Percentiles rank a stretch among this genome's conserved stretches.
These are phyloP conservation scores for Aphrophora alni DNA, from an alignment of 2,888 invertebrate species.

Conservation along the genomic window DNA sequence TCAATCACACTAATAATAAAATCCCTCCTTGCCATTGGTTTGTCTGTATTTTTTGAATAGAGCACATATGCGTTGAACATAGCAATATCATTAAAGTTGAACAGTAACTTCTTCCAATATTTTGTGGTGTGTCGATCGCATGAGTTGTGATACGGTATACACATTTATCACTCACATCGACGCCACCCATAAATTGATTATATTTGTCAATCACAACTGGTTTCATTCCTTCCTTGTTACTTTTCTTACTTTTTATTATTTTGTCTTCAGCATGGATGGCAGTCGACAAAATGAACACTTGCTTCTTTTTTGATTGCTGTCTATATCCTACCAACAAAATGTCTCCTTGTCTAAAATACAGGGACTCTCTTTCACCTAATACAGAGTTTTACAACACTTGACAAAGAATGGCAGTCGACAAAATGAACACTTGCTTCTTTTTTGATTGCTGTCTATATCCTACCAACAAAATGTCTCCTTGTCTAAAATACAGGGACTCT, in stretches of 20 bases:
- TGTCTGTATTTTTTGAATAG: slow-evolving; percentile 11
- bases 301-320: slow-evolving; percentile 17
- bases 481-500: slow-evolving; percentile 14
- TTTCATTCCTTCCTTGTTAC: not conserved
- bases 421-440: slow-evolving; percentile 4
- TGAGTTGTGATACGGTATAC: slow-evolving; percentile 21
- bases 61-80: slow-evolving; percentile 17
- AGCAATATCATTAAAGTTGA: slow-evolving; percentile 12
- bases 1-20: not conserved
- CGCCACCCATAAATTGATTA: slow-evolving; percentile 25
- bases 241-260: not conserved
- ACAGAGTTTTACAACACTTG: too few relatives aligned
- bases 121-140: not conserved
- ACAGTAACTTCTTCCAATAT: slow-evolving; percentile 27
- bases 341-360: slow-evolving; percentile 10
- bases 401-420: slow-evolving; percentile 9
- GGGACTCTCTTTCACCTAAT: not conserved
- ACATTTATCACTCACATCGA: slow-evolving; percentile 20
- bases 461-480: not conserved
- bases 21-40: not conserved
- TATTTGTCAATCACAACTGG: slow-evolving; percentile 18
- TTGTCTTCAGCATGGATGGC: slow-evolving; percentile 11
- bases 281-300: slow-evolving; percentile 1
- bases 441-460: slow-evolving; percentile 6
- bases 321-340: not conserved